Percentiles rank a stretch among this genome's conserved stretches.
These are phyloP conservation scores for Prunella himalayana DNA, from an alignment of 2,113 vertebrate genomes.

Conservation along the genomic window DNA sequence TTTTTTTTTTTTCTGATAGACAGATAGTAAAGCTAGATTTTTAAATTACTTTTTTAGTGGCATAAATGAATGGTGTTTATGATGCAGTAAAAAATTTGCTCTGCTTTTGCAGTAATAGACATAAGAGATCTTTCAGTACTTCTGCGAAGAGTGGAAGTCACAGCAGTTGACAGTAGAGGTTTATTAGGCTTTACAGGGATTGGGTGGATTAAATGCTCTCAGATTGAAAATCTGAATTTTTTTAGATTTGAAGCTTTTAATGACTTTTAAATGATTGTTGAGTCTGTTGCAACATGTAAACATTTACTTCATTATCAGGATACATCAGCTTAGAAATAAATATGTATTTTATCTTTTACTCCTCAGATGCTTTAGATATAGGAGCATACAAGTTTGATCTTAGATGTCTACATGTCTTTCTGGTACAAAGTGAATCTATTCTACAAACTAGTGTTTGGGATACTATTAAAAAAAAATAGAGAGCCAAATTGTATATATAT, in stretches of 20 bases:
- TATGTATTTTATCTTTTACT: background rate
- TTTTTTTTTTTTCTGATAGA: background rate
- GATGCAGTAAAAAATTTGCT: background rate
- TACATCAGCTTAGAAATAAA: background rate
- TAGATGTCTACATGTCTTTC: background rate
- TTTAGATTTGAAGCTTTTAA: background rate
- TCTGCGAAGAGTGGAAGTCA: background rate
- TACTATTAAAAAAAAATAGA: background rate
- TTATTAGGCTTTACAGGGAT: background rate
- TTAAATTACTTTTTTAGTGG: background rate
- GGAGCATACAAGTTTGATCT: background rate
- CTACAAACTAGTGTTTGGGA: background rate
- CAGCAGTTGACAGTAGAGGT: background rate
- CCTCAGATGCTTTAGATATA: background rate
- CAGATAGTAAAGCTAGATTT: background rate
- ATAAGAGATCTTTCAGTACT: background rate
- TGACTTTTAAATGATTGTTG: background rate
- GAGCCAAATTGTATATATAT: background rate
- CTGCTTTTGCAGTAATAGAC: background rate
- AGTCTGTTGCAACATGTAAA: background rate
- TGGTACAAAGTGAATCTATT: background rate
- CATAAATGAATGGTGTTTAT: background rate
- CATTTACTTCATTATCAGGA: background rate
- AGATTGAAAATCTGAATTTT: background rate
- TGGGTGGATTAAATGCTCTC: background rate